Evolutionary conservation across 2,797 vertebrate genomes (phyloP), one percentile per base, ranked within the genome.

Genomic region (Apogon talboti): DNA sequence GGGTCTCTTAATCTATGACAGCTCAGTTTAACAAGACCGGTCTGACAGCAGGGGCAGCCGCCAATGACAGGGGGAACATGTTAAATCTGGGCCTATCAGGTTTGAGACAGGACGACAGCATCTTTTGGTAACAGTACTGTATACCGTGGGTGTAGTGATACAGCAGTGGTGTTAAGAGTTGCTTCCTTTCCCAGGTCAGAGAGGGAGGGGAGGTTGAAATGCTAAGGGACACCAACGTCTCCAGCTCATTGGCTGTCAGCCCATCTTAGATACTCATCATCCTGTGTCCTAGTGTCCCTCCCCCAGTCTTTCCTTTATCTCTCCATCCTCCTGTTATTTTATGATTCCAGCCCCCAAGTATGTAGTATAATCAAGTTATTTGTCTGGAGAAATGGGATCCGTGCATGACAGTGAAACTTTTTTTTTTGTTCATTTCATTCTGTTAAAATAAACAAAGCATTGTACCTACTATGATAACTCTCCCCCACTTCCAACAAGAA

Each of bases 351-450:
- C 81, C 80, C 79, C 80, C 74, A 76, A 75, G 73, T 69, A 65
- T 86, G 88, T 87, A 85, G 89, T 86, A 86, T 80, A 84, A 80
- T 85, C 71, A 74, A 87, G 92, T 92, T 87, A 91, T 92, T 92
- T 78, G 92, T 92, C 82, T 70, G 59, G 72, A 78, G 87, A 87
- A 92, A 90, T 83, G 76, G 74, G 84, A 87, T 89, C 86, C 67
- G 62, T 73, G 79, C 81, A 81, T 43, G 54, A 78, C 70, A 75
- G 70, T 64, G 76, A 79, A 82, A 78, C 66, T 5, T 84, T 81
- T 88, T 81, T 86, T 79, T 86, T 81, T 86, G 82, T 83, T 78
- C 70, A 68, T 78, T 85, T 82, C 74, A 85, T 87, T 84, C 80
- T 24, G 71, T 87, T 83, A 82, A 78, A 86, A 76, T 84, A 87